Conservation (phyloP, 2,888 invertebrate species). For the Oscheius sp. region DNA sequence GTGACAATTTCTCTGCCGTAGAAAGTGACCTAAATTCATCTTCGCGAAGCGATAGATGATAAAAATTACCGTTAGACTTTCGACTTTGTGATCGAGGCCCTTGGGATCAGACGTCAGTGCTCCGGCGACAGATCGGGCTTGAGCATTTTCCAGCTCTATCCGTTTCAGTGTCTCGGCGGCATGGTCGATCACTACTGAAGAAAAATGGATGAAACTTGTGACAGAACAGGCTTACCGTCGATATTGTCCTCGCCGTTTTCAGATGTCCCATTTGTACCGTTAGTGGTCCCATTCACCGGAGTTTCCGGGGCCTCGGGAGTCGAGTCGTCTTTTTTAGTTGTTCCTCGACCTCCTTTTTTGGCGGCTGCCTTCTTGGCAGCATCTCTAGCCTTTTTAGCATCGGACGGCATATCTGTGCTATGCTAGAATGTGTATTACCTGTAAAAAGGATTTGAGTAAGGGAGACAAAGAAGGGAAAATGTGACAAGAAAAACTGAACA, state of each 20-base stretch:
- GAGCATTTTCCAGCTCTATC: constrained; percentile 86
- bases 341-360: constrained; percentile 40
- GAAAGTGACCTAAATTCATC: constrained; percentile 83
- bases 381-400: constrained; percentile 96
- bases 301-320: constrained; percentile 1
- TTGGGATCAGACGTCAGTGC: constrained; percentile 93
- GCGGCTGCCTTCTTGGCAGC: constrained; percentile 88
- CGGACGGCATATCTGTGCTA: constrained; percentile 87
- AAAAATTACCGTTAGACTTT: constrained; percentile 50
- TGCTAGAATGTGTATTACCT: constrained; percentile 35
- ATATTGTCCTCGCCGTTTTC: constrained; percentile 26
- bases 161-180: constrained; percentile 72
- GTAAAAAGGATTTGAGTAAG: not conserved
- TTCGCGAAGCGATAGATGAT: not conserved
- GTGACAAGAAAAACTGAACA: not conserved
- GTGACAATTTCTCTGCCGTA: constrained; percentile 95
- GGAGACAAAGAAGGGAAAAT: not conserved
- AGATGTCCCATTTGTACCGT: constrained; percentile 29
- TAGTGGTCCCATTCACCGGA: not conserved
- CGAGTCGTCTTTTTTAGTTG: constrained; percentile 32
- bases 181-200: constrained; percentile 61
- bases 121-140: constrained; percentile 93
- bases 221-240: constrained; percentile 29
- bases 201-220: not conserved
- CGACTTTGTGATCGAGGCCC: constrained; percentile 94